These are phyloP conservation scores for Lasiommata megera DNA, from an alignment of 2,888 invertebrate species.

Conservation along the genomic window DNA sequence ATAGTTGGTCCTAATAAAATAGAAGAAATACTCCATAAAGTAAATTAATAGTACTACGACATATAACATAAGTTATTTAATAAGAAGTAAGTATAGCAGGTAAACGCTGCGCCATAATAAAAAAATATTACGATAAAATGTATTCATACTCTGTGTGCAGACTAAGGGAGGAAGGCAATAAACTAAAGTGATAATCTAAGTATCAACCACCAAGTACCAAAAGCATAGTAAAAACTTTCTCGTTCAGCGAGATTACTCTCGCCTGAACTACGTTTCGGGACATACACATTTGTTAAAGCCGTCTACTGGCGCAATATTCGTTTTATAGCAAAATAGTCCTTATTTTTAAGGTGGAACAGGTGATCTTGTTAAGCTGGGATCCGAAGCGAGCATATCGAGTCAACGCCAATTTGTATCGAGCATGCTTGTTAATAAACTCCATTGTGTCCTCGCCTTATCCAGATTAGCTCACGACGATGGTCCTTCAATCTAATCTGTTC, in stretches of 20 bases:
- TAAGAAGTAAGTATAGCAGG: background rate
- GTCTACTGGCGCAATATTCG: constrained; percentile 3
- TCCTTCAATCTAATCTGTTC: constrained; percentile 25
- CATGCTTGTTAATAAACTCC: constrained; percentile 73
- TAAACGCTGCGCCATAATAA: too few species aligned
- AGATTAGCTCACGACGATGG: constrained; percentile 52
- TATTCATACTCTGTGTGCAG: constrained; percentile 9
- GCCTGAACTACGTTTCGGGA: constrained; percentile 24
- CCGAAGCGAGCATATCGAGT: constrained; percentile 49
- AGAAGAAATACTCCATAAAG: background rate
- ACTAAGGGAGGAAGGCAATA: constrained; percentile 11
- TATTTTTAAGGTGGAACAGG: constrained; percentile 10
- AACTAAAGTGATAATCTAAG: constrained; percentile 26
- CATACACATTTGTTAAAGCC: constrained; percentile 23
- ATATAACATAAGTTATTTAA: background rate
- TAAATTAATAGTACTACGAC: background rate
- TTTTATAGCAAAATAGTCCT: constrained; percentile 16
- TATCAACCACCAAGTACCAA: constrained; percentile 23
- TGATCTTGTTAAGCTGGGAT: constrained; percentile 28
- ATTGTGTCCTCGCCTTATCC: constrained; percentile 58
- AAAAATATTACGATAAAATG: constrained; percentile 4
- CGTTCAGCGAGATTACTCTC: constrained; percentile 26
- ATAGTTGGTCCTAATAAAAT: background rate
- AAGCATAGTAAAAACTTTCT: constrained; percentile 26
- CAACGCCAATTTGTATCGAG: constrained; percentile 69